Percentiles rank a stretch among this genome's conserved stretches.
Evolutionary conservation across 2,888 invertebrate species (phyloP).

Genomic region (Trimorus sp.): DNA sequence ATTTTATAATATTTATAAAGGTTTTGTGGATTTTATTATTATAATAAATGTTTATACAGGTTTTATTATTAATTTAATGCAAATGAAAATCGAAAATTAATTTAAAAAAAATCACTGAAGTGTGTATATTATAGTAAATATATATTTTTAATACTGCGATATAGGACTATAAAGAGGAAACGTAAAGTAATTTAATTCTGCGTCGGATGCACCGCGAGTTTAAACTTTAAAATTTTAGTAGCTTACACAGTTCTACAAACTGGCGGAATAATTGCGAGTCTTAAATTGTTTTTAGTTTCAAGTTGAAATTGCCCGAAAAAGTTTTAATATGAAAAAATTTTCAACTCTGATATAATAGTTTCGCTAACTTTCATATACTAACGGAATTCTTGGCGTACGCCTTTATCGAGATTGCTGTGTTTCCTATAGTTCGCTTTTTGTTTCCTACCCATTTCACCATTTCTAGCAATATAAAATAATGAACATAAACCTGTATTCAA

Average conservation of each 20-base stretch:
- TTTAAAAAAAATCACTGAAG: no score
- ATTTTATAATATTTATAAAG: no score
- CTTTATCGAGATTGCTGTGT: conserved; percentile 31
- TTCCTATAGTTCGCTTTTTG: background rate
- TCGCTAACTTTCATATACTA: conserved; percentile 40
- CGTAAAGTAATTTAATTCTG: background rate
- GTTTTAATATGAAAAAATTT: conserved; percentile 43
- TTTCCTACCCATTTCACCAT: no score
- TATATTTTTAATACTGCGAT: no score
- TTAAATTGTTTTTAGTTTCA: conserved; percentile 55
- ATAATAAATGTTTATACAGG: no score
- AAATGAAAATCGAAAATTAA: no score
- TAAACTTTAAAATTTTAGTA: conserved; percentile 10
- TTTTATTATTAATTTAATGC: no score
- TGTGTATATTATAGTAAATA: no score
- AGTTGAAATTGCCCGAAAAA: conserved; percentile 42
- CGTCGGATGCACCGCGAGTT: conserved; percentile 4
- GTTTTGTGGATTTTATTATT: no score
- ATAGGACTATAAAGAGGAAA: no score
- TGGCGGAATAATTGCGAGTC: conserved; percentile 28
- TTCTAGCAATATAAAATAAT: no score
- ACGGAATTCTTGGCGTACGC: conserved; percentile 35
- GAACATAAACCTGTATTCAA: no score
- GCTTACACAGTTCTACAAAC: conserved; percentile 13
- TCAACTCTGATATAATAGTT: conserved; percentile 40